Evolutionary conservation across 2,113 vertebrate genomes (phyloP).

Genomic region (Pungitius pungitius): DNA sequence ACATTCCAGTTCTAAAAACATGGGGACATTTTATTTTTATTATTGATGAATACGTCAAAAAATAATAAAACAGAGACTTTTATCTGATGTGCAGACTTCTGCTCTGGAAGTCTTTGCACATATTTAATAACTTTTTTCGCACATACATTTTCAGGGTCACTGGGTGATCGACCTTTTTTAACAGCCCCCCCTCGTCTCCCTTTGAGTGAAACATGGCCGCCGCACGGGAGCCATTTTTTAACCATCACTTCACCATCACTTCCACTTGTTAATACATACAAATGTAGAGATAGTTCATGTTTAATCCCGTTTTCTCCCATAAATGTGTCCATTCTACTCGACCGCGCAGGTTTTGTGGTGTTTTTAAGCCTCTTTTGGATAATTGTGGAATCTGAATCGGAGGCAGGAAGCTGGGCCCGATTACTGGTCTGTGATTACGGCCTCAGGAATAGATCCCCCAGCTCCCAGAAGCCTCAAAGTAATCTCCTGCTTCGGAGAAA

Average conservation of each 20-base stretch:
- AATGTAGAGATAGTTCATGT: not conserved
- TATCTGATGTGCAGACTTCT: too few species aligned
- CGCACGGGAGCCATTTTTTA: not conserved
- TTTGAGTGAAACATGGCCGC: not conserved
- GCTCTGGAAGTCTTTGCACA: too few species aligned
- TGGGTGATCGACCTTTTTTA: too few species aligned
- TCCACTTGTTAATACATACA: not conserved
- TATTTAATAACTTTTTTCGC: too few species aligned
- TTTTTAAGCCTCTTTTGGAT: not conserved
- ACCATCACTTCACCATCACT: too few species aligned
- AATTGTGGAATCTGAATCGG: too few species aligned
- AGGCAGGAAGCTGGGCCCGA: not conserved
- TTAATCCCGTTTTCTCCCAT: not conserved
- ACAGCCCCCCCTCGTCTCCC: too few species aligned
- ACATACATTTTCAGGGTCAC: too few species aligned
- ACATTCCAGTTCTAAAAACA: too few species aligned
- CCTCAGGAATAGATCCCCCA: slow-evolving; percentile 39
- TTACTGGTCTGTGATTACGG: slow-evolving; percentile 38
- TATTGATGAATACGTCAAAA: too few species aligned
- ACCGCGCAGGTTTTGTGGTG: not conserved
- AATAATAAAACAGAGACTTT: too few species aligned
- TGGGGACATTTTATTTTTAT: too few species aligned
- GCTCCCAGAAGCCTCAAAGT: slow-evolving; percentile 22
- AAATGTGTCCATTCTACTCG: not conserved
- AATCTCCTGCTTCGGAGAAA: slow-evolving; percentile 62